Evolutionary conservation across 2,888 invertebrate genomes (phyloP), one percentile per base, ranked within the genome.

Genomic region (Andricus curvator): DNA sequence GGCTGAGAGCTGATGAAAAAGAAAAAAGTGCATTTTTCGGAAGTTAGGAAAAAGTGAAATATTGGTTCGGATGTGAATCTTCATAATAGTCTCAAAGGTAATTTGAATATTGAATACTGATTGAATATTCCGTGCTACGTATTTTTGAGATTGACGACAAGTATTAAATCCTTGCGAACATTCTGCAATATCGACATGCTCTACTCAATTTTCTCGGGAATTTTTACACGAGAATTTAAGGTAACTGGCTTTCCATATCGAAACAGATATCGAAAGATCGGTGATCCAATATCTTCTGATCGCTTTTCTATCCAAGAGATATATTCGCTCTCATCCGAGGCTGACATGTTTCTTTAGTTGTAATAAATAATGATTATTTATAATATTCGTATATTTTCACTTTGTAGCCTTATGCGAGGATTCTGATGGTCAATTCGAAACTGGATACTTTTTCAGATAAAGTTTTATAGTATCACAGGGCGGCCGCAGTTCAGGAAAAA

Each of bases 101-200:
- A 74, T 56, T 48, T 37, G 33, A 74, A 56, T 33, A 33, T 29
- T 56, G 25, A n/a, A 33, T 33, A 29, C 33, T 33, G 56, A 74
- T 56, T 74, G 74, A 74, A 56, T 74, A 74, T 56, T 56, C 29
- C 5, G 37, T 33, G 51, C 37, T 56, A 37, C 33, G 56, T 33
- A 51, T 51, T 56, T 56, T 56, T 11, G 56, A 74, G 33, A 74
- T 37, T 74, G 56, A 37, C 82, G 82, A 74, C 80, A 81, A 80
- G 80, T 78, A 84, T 84, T 84, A 80, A 84, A 84, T 84, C 83
- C 82, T 84, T 82, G 82, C 82, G 80, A 84, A 81, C 82, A 80
- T 81, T 81, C 77, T 51, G 81, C 67, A 56, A 51, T 78, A 78
- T 76, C 80, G 79, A 78, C 76, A 78, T 77, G 74, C 83, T 79